Conservation (phyloP, 2,113 vertebrate genomes). For the Cebus imitator region DNA sequence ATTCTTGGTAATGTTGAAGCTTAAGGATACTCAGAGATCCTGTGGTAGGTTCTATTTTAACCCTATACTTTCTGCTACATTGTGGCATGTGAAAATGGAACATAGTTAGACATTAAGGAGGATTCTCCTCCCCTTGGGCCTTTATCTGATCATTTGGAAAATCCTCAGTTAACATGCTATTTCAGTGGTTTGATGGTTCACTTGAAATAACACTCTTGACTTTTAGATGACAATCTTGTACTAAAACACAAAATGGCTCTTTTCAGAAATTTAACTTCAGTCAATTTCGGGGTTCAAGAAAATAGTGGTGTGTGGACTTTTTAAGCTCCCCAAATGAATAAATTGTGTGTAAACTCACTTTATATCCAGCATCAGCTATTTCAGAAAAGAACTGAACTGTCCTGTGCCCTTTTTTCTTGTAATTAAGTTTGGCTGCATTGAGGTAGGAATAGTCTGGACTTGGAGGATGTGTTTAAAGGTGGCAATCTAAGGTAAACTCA, state of each 20-base stretch:
- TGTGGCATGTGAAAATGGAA: neutral
- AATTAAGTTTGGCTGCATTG: neutral
- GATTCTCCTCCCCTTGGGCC: neutral
- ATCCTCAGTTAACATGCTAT: neutral
- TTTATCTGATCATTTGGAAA: slow-evolving; percentile 3
- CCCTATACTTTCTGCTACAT: neutral
- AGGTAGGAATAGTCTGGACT: neutral
- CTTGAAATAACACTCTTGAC: slow-evolving; percentile 11
- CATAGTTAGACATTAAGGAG: neutral
- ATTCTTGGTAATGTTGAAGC: neutral
- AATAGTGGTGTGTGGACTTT: neutral
- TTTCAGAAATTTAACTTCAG: slow-evolving; percentile 31
- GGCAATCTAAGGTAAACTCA: neutral
- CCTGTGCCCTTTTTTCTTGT: neutral
- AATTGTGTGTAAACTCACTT: neutral
- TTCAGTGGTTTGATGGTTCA: neutral
- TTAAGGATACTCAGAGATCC: neutral
- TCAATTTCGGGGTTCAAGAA: neutral
- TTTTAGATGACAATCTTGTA: slow-evolving; percentile 10
- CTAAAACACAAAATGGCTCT: slow-evolving; percentile 21
- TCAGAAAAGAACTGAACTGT: neutral
- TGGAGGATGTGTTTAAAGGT: neutral
- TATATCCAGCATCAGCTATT: neutral
- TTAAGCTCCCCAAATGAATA: neutral
- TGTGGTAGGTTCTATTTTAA: neutral